Percentiles rank a stretch among this genome's conserved stretches.
These are phyloP conservation scores for Trileptium ribeirensis DNA, from an alignment of 2,888 invertebrate genomes.

Conservation along the genomic window DNA sequence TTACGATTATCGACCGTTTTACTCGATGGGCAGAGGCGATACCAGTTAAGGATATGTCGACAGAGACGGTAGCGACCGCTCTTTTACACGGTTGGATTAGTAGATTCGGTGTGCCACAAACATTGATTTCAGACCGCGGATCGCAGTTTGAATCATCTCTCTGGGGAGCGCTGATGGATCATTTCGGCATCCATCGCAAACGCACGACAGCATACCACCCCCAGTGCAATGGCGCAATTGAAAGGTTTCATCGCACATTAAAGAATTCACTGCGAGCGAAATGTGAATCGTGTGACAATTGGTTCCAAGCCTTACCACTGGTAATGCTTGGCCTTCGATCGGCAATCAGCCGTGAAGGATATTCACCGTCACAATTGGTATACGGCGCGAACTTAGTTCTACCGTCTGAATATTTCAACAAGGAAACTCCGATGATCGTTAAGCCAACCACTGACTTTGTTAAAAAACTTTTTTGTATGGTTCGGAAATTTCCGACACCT, in stretches of 20 bases:
- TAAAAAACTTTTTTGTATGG: not conserved
- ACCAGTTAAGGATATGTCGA: not conserved
- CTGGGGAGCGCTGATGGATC: not conserved
- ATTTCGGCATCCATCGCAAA: not conserved
- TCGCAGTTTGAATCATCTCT: constrained; percentile 8
- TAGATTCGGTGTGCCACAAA: constrained; percentile 6
- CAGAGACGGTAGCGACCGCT: not conserved
- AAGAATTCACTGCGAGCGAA: not conserved
- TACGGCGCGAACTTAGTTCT: not conserved
- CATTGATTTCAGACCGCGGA: constrained; percentile 4
- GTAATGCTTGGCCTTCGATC: constrained; percentile 6
- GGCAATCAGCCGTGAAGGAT: not conserved
- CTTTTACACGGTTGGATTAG: not conserved
- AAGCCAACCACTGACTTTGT: not conserved
- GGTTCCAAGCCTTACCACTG: not conserved
- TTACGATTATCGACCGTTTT: constrained; percentile 8
- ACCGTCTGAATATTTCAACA: not conserved
- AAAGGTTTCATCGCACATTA: constrained; percentile 7
- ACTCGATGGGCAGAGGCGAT: constrained; percentile 13
- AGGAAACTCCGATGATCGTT: not conserved
- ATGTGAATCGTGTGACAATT: not conserved
- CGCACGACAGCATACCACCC: constrained; percentile 8
- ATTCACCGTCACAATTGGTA: not conserved
- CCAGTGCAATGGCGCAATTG: constrained; percentile 4
- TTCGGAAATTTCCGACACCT: not conserved